A percentile compares a stretch with the other conserved stretches of the same genome.
These are phyloP conservation scores for Mimachlamys varia DNA, from an alignment of 2,888 invertebrate genomes.

Conservation along the genomic window DNA sequence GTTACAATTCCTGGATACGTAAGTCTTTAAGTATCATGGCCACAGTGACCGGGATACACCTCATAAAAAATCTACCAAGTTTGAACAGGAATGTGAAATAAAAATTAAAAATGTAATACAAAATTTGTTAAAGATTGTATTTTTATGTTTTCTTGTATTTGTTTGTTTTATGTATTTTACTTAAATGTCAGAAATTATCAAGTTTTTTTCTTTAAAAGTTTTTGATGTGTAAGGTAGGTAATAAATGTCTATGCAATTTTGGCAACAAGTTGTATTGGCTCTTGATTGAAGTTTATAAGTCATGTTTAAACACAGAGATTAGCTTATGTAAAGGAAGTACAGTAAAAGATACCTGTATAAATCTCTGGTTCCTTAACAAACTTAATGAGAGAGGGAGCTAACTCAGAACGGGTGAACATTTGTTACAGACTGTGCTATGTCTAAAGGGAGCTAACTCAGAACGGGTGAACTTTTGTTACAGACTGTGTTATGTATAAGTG, in stretches of 20 bases:
- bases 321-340: not conserved
- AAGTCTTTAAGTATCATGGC: too few relatives aligned
- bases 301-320: not conserved
- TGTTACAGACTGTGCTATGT: too few relatives aligned
- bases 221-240: not conserved
- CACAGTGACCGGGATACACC: too few relatives aligned
- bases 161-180: not conserved
- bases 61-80: too few relatives aligned
- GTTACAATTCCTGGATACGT: too few relatives aligned
- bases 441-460: not conserved
- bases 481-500: not conserved
- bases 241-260: constrained; percentile 20
- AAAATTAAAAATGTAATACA: too few relatives aligned
- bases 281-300: not conserved
- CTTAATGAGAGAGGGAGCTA: not conserved
- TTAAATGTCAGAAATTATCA: not conserved
- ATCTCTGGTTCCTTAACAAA: not conserved
- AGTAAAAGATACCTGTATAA: not conserved
- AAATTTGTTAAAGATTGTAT: too few relatives aligned
- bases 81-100: too few relatives aligned
- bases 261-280: constrained; percentile 4
- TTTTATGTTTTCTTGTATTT: not conserved
- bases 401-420: not conserved
- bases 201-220: not conserved
- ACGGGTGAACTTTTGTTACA: not conserved